Base-by-base conservation (phyloP, 1,140 invertebrate species). In the Steinernema khuongi region DNA sequence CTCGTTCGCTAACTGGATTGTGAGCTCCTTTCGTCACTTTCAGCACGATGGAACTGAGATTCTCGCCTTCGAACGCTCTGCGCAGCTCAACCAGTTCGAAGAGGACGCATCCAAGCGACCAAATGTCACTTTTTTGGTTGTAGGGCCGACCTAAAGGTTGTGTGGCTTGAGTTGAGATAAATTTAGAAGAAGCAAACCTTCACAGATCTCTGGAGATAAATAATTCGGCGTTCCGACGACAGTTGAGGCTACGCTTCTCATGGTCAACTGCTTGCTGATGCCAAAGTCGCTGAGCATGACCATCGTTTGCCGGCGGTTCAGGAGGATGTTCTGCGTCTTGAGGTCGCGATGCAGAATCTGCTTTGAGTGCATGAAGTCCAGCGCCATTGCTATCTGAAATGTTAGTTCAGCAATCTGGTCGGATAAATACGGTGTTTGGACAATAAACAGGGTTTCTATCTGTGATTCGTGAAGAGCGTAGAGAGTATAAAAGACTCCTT, bases 221-320 rank as follows among this genome's bases (percentile, higher is more conserved):
- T 94, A 94, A 85, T 91, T 91, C 68, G 91, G 91, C 36, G 93
- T 93, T 43, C 93, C 92, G 71, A 92, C 91, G 28, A 88, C 88
- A 80, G 90, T 88, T 69, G 84, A 86, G n/a, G 89, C 88, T 77
- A 88, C 88, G 74, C 86, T 89, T 81, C 88, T 88, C 70, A 86
- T 89, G 60, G 82, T 79, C 7, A 89, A 77, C 72, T 87, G 85
- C 79, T 91, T 91, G 0, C 91, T 91, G 74, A 92, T 90, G 11
- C 91, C 91, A 86, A 92, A 92, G 86, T 92, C 91, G 0, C 91
- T 90, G 31, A 90, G 33, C 36, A 36, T 79, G 17, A 77, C 33
- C 11, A 79, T 36, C 17, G 76, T 72, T 33, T 75, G 88, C 74
- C 92, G n/a, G 18, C 90, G 89, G 31, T 90, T 91, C 17, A 91